Percentiles rank a stretch among this genome's conserved stretches.
Conservation (phyloP, 2,113 vertebrate species). For the Prunella fulvescens region DNA sequence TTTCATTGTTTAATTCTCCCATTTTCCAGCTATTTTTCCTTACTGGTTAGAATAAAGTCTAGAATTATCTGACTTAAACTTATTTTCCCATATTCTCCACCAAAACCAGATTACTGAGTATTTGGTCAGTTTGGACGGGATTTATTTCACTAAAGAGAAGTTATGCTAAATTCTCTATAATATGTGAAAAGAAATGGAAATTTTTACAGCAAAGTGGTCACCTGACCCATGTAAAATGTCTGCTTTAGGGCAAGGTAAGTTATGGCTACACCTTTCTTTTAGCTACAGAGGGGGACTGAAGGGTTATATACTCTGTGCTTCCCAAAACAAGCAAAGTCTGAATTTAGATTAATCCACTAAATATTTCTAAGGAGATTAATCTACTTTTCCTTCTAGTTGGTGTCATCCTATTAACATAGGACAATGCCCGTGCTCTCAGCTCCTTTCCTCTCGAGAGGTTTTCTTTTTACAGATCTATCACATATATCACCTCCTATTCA, state of each 20-base stretch:
- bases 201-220: not conserved
- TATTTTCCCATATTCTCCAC: not conserved
- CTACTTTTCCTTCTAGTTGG: not conserved
- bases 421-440: not conserved
- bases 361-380: not conserved
- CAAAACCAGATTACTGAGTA: not conserved
- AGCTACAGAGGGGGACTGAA: not conserved
- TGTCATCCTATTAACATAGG: not conserved
- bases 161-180: not conserved
- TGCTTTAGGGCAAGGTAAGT: not conserved
- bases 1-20: not conserved
- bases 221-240: not conserved
- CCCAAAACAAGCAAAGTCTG: not conserved
- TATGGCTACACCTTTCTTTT: not conserved
- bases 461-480: not conserved
- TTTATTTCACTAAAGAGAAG: not conserved
- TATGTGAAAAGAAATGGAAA: not conserved
- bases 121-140: not conserved
- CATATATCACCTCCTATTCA: not conserved
- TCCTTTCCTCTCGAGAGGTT: not conserved
- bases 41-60: not conserved
- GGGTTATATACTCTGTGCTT: not conserved
- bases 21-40: not conserved
- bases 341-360: not conserved
- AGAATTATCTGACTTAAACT: not conserved